Percentiles rank a stretch among this genome's conserved stretches.
Evolutionary conservation across 2,888 invertebrate species (phyloP).

Genomic region (Strigamia crassipes): DNA sequence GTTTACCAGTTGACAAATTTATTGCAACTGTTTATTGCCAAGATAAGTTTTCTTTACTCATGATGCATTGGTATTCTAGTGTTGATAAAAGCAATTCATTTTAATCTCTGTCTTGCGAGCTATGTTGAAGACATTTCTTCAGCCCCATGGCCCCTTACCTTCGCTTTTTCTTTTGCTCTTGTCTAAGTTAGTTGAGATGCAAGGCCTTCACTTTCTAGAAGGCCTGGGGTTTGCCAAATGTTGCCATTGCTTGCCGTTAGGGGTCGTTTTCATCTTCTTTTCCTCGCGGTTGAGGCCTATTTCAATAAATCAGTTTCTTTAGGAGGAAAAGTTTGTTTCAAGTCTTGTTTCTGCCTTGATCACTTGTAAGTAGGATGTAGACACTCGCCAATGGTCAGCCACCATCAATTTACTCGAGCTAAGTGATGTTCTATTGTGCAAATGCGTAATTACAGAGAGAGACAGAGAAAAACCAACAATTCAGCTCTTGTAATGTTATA

Average conservation of each 20-base stretch:
- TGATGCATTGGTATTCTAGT: constrained; percentile 39
- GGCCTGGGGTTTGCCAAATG: constrained; percentile 42
- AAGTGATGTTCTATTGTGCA: neutral
- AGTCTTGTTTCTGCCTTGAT: constrained; percentile 36
- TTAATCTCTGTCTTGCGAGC: constrained; percentile 42
- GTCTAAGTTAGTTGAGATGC: constrained; percentile 39
- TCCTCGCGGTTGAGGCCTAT: constrained; percentile 38
- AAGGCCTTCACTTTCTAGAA: constrained; percentile 35
- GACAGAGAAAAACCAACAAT: neutral
- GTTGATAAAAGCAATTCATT: constrained; percentile 42
- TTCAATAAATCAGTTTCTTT: constrained; percentile 40
- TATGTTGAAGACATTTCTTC: constrained; percentile 29
- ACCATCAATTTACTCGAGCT: neutral
- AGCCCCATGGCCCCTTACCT: constrained; percentile 40
- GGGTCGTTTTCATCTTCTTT: constrained; percentile 40
- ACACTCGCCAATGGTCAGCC: constrained; percentile 7
- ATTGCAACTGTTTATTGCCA: constrained; percentile 31
- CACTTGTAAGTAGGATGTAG: constrained; percentile 39
- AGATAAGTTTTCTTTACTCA: constrained; percentile 34
- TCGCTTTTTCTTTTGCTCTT: constrained; percentile 31
- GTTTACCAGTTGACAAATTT: constrained; percentile 34
- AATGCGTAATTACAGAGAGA: neutral
- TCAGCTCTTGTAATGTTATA: too few relatives aligned
- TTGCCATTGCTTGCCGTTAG: constrained; percentile 42
- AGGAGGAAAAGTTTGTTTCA: constrained; percentile 37